Base-by-base conservation (phyloP, 92 coral and sea anemone species). In the Hydrozoanthus gracilis region DNA sequence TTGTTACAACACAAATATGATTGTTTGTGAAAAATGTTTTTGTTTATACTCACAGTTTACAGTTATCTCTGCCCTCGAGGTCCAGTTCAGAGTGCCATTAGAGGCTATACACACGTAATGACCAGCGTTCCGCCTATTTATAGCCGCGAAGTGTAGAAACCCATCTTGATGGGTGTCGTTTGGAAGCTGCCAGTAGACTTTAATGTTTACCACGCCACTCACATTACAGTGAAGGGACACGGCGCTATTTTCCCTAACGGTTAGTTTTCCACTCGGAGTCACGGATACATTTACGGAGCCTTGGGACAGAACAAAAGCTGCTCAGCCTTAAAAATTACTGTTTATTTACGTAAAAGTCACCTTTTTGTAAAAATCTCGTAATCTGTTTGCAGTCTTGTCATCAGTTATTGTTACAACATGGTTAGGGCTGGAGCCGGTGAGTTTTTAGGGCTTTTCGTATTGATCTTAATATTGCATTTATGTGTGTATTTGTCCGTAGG, bases 81-180 rank as follows among this genome's bases (percentile, higher is more conserved):
- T 46, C 84, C 84, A 79, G 3, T 62, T 79, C 6, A 45, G 15
- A 8, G 84, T 79, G 14, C 84, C 84, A 9, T 79, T 79, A n/a
- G 71, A 45, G 58, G 84, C 84, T 18, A 75, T 39, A 50, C 14
- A 49, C 8, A 16, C 18, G 79, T 79, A 79, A 17, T 45, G 48
- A 9, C 84, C 84, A 62, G 84, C 73, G 16, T 62, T 49, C 35
- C 61, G n/a, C 73, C 84, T 79, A 9, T 62, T 79, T 15, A 62
- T 79, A 10, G 84, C 39, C n/a, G 84, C 39, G 54, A 79, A 44
- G 15, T 79, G 61, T 7, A 79, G 47, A 62, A 13, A 60, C 45
- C 58, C 51, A 45, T 79, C 47, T 60, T 2, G 56, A 15, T 46
- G 70, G 56, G 6, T 79, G 71, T 46, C 52, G 15, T 79, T 44